Percentiles rank a stretch among this genome's conserved stretches.
phyloP scores from a whole-genome alignment of 2,797 vertebrate species.

The Spondyliosoma cantharus region DNA sequence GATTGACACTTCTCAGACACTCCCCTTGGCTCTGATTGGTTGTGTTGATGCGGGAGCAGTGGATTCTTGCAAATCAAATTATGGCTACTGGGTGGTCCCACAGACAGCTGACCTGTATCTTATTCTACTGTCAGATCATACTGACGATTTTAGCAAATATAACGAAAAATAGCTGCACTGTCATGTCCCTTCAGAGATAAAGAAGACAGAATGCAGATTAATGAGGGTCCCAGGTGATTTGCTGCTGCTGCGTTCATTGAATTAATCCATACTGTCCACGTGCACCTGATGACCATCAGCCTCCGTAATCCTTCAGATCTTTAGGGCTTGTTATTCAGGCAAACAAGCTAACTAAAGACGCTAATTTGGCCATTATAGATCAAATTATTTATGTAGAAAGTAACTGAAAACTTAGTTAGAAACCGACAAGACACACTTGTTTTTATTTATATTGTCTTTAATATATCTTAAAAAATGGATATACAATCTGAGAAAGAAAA shows the following conservation, averaged over 20 bases:
- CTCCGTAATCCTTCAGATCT: background rate
- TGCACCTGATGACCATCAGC: background rate
- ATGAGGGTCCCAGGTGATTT: background rate
- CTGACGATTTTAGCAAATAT: no score
- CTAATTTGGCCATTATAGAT: background rate
- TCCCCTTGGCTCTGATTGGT: no score
- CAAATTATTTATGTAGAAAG: background rate
- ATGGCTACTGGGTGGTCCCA: no score
- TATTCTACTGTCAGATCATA: no score
- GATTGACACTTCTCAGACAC: no score
- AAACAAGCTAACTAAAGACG: background rate
- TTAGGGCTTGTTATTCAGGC: background rate
- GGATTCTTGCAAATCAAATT: no score
- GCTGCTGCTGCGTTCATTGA: background rate
- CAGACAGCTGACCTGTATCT: no score
- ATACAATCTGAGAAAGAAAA: conserved; percentile 82
- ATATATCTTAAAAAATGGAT: conserved; percentile 82
- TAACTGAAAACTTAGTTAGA: background rate
- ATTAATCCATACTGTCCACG: conserved; percentile 7
- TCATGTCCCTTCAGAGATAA: background rate
- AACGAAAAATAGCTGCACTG: no score
- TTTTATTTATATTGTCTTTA: conserved; percentile 78
- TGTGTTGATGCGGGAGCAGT: no score
- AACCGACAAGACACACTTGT: conserved; percentile 8
- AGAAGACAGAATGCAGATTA: background rate